phyloP scores from a whole-genome alignment of 2,797 vertebrate species.

The Florisuga fusca region DNA sequence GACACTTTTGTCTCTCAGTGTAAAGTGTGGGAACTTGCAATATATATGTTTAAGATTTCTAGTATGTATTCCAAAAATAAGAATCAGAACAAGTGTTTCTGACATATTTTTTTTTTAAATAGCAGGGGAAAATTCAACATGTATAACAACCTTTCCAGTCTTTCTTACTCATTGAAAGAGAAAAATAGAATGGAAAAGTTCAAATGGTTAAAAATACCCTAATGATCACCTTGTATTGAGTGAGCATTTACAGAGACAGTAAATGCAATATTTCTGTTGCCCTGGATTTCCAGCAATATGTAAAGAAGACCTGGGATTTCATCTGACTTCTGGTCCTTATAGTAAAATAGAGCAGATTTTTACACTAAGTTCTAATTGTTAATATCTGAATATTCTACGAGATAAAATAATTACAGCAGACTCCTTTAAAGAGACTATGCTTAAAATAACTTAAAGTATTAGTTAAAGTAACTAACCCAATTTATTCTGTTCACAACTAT shows the following conservation, averaged over 20 bases:
- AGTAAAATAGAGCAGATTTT: background rate
- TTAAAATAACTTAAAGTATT: background rate
- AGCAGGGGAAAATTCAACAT: fast-evolving
- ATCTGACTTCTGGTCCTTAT: background rate
- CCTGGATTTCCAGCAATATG: background rate
- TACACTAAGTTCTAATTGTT: background rate
- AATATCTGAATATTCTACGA: background rate
- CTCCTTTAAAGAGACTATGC: background rate
- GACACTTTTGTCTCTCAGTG: background rate
- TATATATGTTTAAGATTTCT: background rate
- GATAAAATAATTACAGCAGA: background rate
- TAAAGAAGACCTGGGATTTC: background rate
- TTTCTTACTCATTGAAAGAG: background rate
- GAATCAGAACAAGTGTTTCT: background rate
- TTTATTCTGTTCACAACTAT: background rate
- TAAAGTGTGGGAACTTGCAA: background rate
- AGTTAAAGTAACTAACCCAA: background rate
- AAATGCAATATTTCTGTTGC: background rate
- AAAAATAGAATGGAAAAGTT: background rate
- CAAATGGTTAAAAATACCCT: background rate
- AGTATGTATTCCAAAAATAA: background rate
- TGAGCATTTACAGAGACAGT: background rate
- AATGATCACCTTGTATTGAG: background rate
- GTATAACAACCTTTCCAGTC: background rate
- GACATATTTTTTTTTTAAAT: background rate